These are phyloP conservation scores for Synergus laeviventris DNA, from an alignment of 2,888 invertebrate genomes.

Conservation along the genomic window DNA sequence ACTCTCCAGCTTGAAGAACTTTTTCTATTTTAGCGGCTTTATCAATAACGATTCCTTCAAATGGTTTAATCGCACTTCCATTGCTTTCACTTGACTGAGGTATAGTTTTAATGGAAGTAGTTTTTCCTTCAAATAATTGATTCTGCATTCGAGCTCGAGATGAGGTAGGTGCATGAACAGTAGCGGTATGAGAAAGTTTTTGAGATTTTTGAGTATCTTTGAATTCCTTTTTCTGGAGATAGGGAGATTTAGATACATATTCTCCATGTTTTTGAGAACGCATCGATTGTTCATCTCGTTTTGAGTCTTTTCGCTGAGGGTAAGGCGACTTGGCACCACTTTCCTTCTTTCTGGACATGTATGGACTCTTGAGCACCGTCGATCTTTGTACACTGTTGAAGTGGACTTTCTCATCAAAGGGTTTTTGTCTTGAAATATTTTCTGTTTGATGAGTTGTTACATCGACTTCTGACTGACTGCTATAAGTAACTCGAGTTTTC, in stretches of 20 bases:
- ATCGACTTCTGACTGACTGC: slow-evolving; percentile 68
- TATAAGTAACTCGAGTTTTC: slow-evolving; percentile 69
- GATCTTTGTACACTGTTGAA: slow-evolving; percentile 57
- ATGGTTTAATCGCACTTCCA: slow-evolving; percentile 31
- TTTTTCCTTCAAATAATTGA: slow-evolving; percentile 23
- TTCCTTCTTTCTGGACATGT: slow-evolving; percentile 60
- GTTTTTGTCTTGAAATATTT: slow-evolving; percentile 61
- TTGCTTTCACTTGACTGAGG: neutral
- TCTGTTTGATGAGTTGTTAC: slow-evolving; percentile 53
- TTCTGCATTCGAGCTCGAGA: slow-evolving; percentile 41
- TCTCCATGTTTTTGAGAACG: slow-evolving; percentile 51
- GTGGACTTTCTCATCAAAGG: slow-evolving; percentile 64
- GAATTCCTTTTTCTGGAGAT: slow-evolving; percentile 48
- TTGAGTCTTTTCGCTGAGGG: slow-evolving; percentile 55
- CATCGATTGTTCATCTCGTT: slow-evolving; percentile 47
- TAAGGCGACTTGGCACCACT: slow-evolving; percentile 57
- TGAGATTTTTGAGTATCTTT: slow-evolving; percentile 56
- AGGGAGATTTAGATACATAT: slow-evolving; percentile 46
- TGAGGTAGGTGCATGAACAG: slow-evolving; percentile 45
- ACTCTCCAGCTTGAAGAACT: too few relatives aligned
- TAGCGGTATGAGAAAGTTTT: slow-evolving; percentile 50
- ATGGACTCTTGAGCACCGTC: slow-evolving; percentile 60
- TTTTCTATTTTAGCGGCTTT: too few relatives aligned
- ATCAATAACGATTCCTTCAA: neutral
- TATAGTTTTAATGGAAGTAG: slow-evolving; percentile 40